phyloP scores from a whole-genome alignment of 2,113 vertebrate genomes.

The Oryzias woworae region DNA sequence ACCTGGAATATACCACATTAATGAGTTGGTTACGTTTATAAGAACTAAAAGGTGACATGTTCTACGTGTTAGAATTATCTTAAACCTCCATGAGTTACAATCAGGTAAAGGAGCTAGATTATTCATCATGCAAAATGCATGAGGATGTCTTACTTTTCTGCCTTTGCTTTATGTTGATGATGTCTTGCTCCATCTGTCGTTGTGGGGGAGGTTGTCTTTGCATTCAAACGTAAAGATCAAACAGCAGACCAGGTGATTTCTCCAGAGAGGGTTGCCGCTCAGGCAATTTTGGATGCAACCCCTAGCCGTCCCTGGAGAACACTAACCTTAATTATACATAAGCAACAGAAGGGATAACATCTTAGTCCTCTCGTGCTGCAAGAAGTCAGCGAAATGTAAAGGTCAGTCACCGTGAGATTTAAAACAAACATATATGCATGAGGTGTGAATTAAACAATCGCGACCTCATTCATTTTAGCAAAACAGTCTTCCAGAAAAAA shows the following conservation, averaged over 20 bases:
- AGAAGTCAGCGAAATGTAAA: constrained; percentile 53
- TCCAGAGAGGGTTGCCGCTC: constrained; percentile 63
- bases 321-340: constrained; percentile 69
- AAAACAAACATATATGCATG: constrained; percentile 49
- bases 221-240: constrained; percentile 59
- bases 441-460: constrained; percentile 28
- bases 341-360: constrained; percentile 66
- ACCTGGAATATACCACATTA: neutral
- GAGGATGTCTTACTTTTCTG: neutral
- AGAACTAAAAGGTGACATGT: too few species aligned
- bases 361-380: constrained; percentile 59
- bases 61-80: neutral
- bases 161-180: neutral
- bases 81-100: neutral
- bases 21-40: neutral
- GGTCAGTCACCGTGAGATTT: constrained; percentile 37
- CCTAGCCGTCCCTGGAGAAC: constrained; percentile 55
- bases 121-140: neutral
- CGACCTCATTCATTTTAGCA: constrained; percentile 16
- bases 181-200: constrained; percentile 38
- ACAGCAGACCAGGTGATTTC: constrained; percentile 68
- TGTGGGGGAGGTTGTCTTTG: constrained; percentile 36
- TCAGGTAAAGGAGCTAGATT: neutral
- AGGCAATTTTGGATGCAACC: constrained; percentile 71
- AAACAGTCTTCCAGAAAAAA: constrained; percentile 20